Evolutionary conservation across 2,113 vertebrate species (phyloP).

Genomic region (Condylura cristata): DNA sequence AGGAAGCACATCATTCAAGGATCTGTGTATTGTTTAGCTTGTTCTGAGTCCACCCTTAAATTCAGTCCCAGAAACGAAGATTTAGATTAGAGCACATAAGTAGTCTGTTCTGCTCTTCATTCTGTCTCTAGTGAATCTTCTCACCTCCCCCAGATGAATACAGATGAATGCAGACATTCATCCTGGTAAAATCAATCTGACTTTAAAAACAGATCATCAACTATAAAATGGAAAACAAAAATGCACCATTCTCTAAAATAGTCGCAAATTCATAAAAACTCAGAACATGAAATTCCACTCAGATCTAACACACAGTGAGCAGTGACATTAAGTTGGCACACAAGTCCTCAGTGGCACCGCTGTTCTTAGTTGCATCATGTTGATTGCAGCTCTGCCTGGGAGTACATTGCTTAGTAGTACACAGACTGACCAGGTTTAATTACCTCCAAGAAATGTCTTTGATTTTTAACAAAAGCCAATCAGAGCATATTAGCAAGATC

Average conservation of each 20-base stretch:
- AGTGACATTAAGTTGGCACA: background rate
- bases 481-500: background rate
- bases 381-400: background rate
- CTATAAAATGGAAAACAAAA: background rate
- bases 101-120: no score
- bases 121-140: no score
- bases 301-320: background rate
- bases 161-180: background rate
- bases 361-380: background rate
- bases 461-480: slow-evolving; percentile 28
- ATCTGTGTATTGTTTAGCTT: background rate
- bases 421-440: background rate
- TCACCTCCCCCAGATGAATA: no score
- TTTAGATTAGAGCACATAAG: background rate
- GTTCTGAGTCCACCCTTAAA: background rate
- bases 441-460: background rate
- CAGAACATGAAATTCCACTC: background rate
- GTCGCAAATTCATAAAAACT: background rate
- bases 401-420: background rate
- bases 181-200: background rate
- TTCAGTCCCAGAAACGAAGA: background rate
- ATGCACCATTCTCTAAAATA: background rate
- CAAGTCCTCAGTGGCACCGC: background rate
- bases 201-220: background rate
- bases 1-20: background rate